Evolutionary conservation across 2,888 invertebrate species (phyloP).

Genomic region (Trissoscelio sp.): DNA sequence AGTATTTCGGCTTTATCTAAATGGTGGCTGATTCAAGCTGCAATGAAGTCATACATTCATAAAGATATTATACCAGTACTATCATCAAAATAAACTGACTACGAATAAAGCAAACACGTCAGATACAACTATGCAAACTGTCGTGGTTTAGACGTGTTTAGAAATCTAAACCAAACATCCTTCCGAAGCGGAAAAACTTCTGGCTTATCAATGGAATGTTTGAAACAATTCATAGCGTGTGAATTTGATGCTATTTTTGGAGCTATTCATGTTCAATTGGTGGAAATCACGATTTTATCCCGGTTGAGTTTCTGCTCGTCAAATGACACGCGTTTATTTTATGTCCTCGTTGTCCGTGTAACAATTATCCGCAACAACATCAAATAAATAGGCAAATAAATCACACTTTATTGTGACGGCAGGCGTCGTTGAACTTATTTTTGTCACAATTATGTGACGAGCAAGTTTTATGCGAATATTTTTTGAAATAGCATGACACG

Average conservation of each 20-base stretch:
- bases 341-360: conserved; percentile 68
- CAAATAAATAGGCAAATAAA: conserved; percentile 76
- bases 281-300: conserved; percentile 50
- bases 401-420: conserved; percentile 77
- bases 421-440: conserved; percentile 71
- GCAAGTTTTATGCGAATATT: conserved; percentile 34
- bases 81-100: conserved; percentile 37
- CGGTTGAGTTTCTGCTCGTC: conserved; percentile 20
- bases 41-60: conserved; percentile 12
- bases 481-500: conserved; percentile 22
- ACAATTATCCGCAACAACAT: conserved; percentile 74
- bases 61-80: conserved; percentile 20
- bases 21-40: conserved; percentile 21
- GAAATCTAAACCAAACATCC: background rate
- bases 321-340: conserved; percentile 58
- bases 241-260: conserved; percentile 40
- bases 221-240: conserved; percentile 20
- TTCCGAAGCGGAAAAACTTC: background rate
- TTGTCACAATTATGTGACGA: conserved; percentile 44
- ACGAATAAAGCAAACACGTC: conserved; percentile 31
- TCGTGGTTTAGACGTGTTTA: conserved; percentile 9
- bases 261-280: conserved; percentile 35
- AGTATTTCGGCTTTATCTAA: conserved; percentile 18
- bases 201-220: conserved; percentile 44
- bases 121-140: conserved; percentile 64